Evolutionary conservation across 2,113 vertebrate species (phyloP), one percentile per base, ranked within the genome.

Genomic region (Limnothrissa miodon): DNA sequence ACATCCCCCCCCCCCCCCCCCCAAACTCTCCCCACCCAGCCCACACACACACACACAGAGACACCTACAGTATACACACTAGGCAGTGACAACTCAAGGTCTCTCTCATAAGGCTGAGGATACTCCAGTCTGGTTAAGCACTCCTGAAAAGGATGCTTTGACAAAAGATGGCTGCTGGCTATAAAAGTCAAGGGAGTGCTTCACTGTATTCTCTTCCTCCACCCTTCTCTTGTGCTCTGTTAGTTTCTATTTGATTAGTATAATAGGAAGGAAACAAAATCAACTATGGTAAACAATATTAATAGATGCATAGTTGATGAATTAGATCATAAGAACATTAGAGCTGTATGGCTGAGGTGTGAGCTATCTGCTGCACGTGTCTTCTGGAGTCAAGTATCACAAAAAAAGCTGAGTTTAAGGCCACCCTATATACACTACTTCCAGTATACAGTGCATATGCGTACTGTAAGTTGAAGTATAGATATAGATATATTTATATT

Each of bases 61-160:
- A 51, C n/a, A 51, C 78, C 81, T 82, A 83, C 45, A 39, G 81
- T 70, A 44, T 44, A 82, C 62, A 82, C 56, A 42, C 33, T 0
- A 23, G 3, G 3, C 21, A 7, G 17, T 56, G 53, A 23, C 7
- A 7, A 56, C 53, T 56, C n/a, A 62, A 62, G n/a, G n/a, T n/a
- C n/a, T n/a, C n/a, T n/a, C n/a, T n/a, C n/a, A n/a, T n/a, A n/a
- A n/a, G n/a, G 74, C 33, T 79, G 0, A 1, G n/a, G 13, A 59
- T 53, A 45, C 59, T 62, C n/a, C 7, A 29, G 59, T 62, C 25
- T 62, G 21, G 2, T 56, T 11, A 11, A 48, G 46, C 17, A 15
- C 46, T 48, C 42, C 42, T 42, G 42, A 42, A 42, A 2, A 42
- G n/a, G 42, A 42, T 42, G 46, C 46, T 6, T 10, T 48, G 46